phyloP scores from a whole-genome alignment of 2,888 invertebrate genomes.

The Aquatica leii region DNA sequence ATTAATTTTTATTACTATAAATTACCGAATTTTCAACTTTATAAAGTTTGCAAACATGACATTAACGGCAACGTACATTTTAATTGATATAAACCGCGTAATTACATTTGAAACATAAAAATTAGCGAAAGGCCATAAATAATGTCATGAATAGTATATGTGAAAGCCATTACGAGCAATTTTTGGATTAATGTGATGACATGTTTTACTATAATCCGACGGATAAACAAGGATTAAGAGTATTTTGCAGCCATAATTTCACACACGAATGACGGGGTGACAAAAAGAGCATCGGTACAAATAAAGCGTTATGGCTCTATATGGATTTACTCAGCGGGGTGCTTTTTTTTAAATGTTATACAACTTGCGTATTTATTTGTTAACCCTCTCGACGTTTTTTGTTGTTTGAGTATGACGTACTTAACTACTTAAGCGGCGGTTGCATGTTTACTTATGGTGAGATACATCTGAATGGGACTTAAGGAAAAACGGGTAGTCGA shows the following conservation, averaged over 20 bases:
- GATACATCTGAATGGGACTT: constrained; percentile 4
- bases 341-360: background rate
- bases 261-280: constrained; percentile 36
- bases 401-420: constrained; percentile 2
- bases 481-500: too few relatives aligned
- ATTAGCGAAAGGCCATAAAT: too few relatives aligned
- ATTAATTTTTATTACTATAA: too few relatives aligned
- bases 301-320: constrained; percentile 45
- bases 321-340: constrained; percentile 55
- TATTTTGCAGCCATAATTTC: constrained; percentile 40
- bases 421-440: constrained; percentile 13
- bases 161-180: constrained; percentile 22
- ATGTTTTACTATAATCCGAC: constrained; percentile 38
- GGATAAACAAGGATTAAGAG: constrained; percentile 39
- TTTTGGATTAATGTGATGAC: constrained; percentile 28
- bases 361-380: too few relatives aligned
- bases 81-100: too few relatives aligned
- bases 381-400: too few relatives aligned
- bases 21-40: background rate
- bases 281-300: constrained; percentile 49
- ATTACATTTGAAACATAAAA: too few relatives aligned
- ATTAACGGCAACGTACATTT: too few relatives aligned
- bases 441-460: background rate
- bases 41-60: constrained; percentile 4
- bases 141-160: constrained; percentile 18